Evolutionary conservation across 2,113 vertebrate genomes (phyloP).

Genomic region (Sphyrna mokarran): DNA sequence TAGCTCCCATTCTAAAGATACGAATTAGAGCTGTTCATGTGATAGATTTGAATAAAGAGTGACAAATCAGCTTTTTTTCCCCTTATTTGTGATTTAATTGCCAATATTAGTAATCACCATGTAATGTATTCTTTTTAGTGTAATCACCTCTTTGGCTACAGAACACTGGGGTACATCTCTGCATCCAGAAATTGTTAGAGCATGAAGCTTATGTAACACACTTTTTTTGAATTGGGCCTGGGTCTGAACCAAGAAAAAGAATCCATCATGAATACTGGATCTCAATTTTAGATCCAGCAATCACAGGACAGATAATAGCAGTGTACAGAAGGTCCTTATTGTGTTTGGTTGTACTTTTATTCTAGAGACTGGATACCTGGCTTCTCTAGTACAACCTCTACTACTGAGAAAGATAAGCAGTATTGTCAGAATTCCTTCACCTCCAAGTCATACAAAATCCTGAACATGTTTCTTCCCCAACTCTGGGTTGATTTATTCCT

Average conservation of each 20-base stretch:
- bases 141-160: not conserved
- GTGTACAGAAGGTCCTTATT: not conserved
- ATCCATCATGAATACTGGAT: not conserved
- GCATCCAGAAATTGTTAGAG: not conserved
- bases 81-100: not conserved
- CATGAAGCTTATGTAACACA: not conserved
- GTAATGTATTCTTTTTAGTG: not conserved
- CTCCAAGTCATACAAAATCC: not conserved
- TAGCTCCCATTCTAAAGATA: not conserved
- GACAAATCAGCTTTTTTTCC: not conserved
- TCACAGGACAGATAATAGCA: not conserved
- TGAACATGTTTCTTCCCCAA: not conserved
- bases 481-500: not conserved
- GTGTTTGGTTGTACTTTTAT: not conserved
- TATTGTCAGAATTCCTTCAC: not conserved
- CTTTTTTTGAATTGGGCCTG: not conserved
- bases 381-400: not conserved
- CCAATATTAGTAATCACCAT: not conserved
- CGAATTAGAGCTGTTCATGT: not conserved
- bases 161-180: not conserved
- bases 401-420: not conserved
- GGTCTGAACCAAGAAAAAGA: not conserved
- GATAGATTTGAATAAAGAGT: not conserved
- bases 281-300: not conserved
- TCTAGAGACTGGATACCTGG: not conserved